phyloP scores from a whole-genome alignment of 37 sponge, comb jelly and placozoan genomes.

The Petrosia ficiformis region DNA sequence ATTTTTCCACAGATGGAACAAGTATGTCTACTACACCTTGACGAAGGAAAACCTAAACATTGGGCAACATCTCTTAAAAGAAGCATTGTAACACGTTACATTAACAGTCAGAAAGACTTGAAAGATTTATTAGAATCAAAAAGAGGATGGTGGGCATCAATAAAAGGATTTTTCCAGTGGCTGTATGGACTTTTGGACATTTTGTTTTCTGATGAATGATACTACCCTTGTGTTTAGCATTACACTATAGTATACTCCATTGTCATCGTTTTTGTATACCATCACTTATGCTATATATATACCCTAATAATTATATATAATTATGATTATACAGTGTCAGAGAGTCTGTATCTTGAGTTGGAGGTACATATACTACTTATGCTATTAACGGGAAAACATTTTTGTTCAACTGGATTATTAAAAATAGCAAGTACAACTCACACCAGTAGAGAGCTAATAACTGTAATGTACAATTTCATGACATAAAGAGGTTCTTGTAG shows the following conservation, averaged over 20 bases:
- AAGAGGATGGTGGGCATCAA: constrained; percentile 55
- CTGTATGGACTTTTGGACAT: constrained; percentile 22
- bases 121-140: constrained; percentile 52
- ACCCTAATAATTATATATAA: too few relatives aligned
- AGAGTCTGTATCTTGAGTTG: too few relatives aligned
- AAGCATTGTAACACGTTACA: constrained; percentile 54
- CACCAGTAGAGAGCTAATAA: too few relatives aligned
- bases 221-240: not conserved
- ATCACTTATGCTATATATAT: too few relatives aligned
- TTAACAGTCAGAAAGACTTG: constrained; percentile 33
- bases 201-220: not conserved
- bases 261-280: too few relatives aligned
- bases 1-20: constrained; percentile 53
- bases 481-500: too few relatives aligned
- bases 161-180: constrained; percentile 81
- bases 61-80: constrained; percentile 56
- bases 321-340: too few relatives aligned
- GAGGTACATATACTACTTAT: too few relatives aligned
- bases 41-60: constrained; percentile 70
- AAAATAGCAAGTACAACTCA: too few relatives aligned
- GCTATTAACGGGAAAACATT: too few relatives aligned
- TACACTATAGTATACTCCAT: not conserved
- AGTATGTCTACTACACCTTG: constrained; percentile 71
- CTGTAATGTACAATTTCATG: too few relatives aligned
- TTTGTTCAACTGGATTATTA: too few relatives aligned